Evolutionary conservation across 2,888 invertebrate genomes (phyloP).

Genomic region (Nymphalis polychloros): DNA sequence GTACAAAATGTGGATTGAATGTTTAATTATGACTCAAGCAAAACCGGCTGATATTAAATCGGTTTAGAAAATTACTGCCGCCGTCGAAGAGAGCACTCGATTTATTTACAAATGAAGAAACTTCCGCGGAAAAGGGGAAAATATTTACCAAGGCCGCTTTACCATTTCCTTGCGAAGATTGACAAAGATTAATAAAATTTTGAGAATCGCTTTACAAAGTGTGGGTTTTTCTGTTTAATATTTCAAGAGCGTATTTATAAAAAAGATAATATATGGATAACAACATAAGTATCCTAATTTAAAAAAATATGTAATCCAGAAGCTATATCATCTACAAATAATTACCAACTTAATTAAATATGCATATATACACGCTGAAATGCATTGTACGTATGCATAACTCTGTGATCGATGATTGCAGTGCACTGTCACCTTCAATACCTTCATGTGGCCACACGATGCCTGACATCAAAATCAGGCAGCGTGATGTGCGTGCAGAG

Average conservation of each 20-base stretch:
- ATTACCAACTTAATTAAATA: too few species aligned
- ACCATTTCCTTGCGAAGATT: constrained; percentile 5
- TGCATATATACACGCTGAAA: too few species aligned
- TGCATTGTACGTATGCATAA: too few species aligned
- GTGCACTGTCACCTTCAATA: too few species aligned
- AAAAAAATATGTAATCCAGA: too few species aligned
- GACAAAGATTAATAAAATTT: constrained; percentile 14
- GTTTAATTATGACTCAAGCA: constrained; percentile 33
- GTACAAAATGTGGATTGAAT: constrained; percentile 33
- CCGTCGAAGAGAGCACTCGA: constrained; percentile 28
- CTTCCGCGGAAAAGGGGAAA: constrained; percentile 27
- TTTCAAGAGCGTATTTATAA: not conserved
- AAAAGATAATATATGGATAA: too few species aligned
- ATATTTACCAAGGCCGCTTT: constrained; percentile 23
- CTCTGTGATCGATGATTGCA: too few species aligned
- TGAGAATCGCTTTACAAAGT: not conserved
- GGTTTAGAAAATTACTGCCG: constrained; percentile 36
- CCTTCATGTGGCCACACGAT: too few species aligned
- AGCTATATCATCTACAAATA: too few species aligned
- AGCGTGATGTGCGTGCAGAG: too few species aligned
- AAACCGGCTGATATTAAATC: constrained; percentile 36
- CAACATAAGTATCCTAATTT: not conserved
- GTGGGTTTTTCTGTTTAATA: not conserved
- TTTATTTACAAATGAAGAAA: constrained; percentile 36
- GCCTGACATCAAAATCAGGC: too few species aligned